phyloP scores from a whole-genome alignment of 1,140 invertebrate genomes.

The Tetragnatha versicolor region DNA sequence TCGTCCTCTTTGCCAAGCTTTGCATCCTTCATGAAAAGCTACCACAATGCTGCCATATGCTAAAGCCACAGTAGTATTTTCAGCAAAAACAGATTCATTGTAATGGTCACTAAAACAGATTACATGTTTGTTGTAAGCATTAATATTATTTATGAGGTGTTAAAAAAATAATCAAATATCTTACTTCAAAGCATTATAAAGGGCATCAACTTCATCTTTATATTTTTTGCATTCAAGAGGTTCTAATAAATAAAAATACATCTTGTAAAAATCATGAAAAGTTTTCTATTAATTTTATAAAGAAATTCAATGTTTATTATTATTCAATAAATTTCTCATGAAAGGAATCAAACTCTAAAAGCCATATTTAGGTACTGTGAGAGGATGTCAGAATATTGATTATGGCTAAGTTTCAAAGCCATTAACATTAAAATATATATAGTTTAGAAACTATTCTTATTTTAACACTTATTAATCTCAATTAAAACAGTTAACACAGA shows the following conservation, averaged over 20 bases:
- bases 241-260: neutral
- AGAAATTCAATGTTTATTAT: no score
- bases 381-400: no score
- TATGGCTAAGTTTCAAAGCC: no score
- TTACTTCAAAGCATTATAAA: neutral
- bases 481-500: no score
- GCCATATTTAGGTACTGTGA: no score
- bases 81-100: neutral
- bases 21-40: neutral
- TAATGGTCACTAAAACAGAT: constrained; percentile 18
- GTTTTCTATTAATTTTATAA: neutral
- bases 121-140: neutral
- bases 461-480: no score
- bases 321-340: no score
- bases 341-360: no score
- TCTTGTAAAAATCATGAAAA: neutral
- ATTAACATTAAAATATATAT: no score
- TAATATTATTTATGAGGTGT: no score
- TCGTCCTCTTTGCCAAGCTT: constrained; percentile 29
- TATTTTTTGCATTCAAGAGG: neutral
- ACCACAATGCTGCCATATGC: constrained; percentile 34
- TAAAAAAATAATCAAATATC: neutral
- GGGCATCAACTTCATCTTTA: neutral
- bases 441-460: no score
- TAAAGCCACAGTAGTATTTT: constrained; percentile 25